Percentiles rank a stretch among this genome's conserved stretches.
Evolutionary conservation across 1,140 invertebrate species (phyloP).

Genomic region (Dreissena polymorpha): DNA sequence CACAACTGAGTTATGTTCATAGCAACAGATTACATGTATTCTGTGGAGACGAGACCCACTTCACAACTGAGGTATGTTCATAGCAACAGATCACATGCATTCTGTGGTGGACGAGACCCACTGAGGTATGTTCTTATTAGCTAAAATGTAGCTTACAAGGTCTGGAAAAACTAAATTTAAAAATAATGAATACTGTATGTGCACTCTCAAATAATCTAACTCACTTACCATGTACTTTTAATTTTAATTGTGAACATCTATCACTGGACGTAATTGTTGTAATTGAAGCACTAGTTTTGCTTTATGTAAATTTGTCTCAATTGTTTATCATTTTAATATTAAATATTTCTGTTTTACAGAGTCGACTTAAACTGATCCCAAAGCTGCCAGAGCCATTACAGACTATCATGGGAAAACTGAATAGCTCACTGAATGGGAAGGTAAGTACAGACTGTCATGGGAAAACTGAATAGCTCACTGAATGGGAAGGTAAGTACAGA

Average conservation of each 20-base stretch:
- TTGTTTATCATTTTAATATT: too few species aligned
- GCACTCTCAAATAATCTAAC: too few species aligned
- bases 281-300: too few species aligned
- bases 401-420: slow-evolving; percentile 73
- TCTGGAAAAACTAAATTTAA: not conserved
- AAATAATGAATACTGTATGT: too few species aligned
- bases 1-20: slow-evolving; percentile 80
- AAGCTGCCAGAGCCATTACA: slow-evolving; percentile 83
- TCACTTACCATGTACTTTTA: too few species aligned
- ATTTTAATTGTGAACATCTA: too few species aligned
- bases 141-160: not conserved
- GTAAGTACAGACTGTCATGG: slow-evolving; percentile 79
- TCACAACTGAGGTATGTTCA: slow-evolving; percentile 80
- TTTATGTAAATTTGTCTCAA: too few species aligned
- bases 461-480: slow-evolving; percentile 77
- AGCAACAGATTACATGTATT: slow-evolving; percentile 79
- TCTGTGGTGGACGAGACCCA: slow-evolving; percentile 66
- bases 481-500: slow-evolving; percentile 80
- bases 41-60: slow-evolving; percentile 64
- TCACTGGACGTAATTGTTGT: too few species aligned
- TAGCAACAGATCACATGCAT: slow-evolving; percentile 79
- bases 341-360: slow-evolving; percentile 74
- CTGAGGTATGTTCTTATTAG: not conserved
- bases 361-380: slow-evolving; percentile 80
- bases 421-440: slow-evolving; percentile 78